Evolutionary conservation across 1,140 invertebrate genomes (phyloP), one percentile per base, ranked within the genome.

Genomic region (Anoplophora glabripennis): DNA sequence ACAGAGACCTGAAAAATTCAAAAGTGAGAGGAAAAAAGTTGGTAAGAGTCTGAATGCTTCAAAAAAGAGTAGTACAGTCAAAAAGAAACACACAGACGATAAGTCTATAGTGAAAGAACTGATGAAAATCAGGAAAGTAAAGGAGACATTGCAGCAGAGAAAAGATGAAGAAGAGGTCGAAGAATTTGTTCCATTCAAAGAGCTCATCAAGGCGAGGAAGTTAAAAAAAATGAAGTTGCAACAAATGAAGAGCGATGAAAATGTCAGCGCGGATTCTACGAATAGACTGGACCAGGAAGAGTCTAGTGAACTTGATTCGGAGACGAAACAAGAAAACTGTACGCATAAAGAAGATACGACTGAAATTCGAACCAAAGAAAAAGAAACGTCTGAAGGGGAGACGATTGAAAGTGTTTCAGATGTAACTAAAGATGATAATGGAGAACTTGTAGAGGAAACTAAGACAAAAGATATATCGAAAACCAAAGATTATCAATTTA

Each of bases 111-210:
- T 42, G 11, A 62, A 33, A 37, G 12, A 51, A 14, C 21, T 57
- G 10, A 21, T 21, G 7, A 53, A 44, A n/a, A 53, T 47, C 14
- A 37, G 38, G 28, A 61, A 55, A 34, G n/a, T 33, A 34, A 47
- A 18, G 46, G 41, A 48, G 28, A 56, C 45, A 47, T 28, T 2
- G 3, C 21, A 28, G 21, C 28, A 15, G 8, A 14, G 44, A 33
- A 58, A 53, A 28, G 46, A 48, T 4, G 28, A 47, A 38, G 40
- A 11, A 7, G 52, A 46, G 59, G 66, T 63, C 21, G 66, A 65
- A 7, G 61, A 64, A 34, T 61, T 58, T 51, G 61, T 59, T 37
- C 61, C 57, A 28, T 65, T 68, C 18, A 62, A 61, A 41, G 66
- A 68, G 41, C 44, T 68, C 2, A 44, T 68, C 11, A 48, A 48